Evolutionary conservation across 2,113 vertebrate species (phyloP).

Genomic region (Gasterosteus aculeatus): DNA sequence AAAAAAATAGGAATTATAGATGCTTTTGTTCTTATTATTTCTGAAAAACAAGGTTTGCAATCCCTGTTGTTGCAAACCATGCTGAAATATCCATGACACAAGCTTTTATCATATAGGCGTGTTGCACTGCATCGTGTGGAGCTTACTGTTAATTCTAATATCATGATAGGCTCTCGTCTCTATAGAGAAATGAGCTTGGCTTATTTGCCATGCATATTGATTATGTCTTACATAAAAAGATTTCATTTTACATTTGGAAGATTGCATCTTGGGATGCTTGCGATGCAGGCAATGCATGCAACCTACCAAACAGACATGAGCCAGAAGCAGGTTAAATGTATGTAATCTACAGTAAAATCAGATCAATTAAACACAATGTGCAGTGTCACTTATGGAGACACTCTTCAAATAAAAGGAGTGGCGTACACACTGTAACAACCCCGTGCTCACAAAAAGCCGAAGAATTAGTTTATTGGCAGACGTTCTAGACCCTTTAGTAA

Average conservation of each 20-base stretch:
- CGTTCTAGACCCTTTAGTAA: constrained; percentile 1
- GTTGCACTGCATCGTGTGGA: constrained; percentile 23
- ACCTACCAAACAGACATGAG: neutral
- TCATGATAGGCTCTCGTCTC: constrained; percentile 10
- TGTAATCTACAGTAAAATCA: constrained; percentile 7
- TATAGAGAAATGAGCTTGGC: constrained; percentile 19
- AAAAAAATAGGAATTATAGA: neutral
- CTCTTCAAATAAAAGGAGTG: constrained; percentile 1
- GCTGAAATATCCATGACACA: constrained; percentile 11
- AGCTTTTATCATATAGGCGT: constrained; percentile 11
- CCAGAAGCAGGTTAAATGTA: constrained; percentile 17
- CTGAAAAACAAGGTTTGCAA: neutral
- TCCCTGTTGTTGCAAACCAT: neutral
- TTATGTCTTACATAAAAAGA: constrained; percentile 12
- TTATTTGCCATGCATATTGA: constrained; percentile 20
- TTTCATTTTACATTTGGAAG: constrained; percentile 2
- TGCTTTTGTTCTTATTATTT: neutral
- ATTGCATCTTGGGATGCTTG: neutral
- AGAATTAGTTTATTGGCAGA: constrained; percentile 23
- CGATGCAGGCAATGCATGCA: neutral
- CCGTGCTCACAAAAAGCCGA: neutral
- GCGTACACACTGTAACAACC: neutral
- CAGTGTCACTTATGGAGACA: neutral
- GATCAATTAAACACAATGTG: constrained; percentile 17
- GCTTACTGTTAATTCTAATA: constrained; percentile 8